Evolutionary conservation across 1,140 invertebrate genomes (phyloP).

Genomic region (Papilio dardanus): DNA sequence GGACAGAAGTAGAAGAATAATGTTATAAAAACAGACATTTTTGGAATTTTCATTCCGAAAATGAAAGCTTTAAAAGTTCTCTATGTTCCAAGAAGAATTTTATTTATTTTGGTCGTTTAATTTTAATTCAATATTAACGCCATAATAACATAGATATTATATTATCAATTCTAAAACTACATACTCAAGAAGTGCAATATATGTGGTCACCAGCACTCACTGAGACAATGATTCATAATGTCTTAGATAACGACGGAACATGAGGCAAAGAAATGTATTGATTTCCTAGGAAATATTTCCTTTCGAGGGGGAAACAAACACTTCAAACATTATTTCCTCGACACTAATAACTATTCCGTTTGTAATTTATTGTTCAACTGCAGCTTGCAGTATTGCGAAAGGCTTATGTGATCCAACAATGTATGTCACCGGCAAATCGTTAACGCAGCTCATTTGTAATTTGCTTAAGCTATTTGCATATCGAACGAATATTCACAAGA

Average conservation of each 20-base stretch:
- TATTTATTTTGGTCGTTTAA: background rate
- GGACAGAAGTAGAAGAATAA: no score
- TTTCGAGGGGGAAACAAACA: background rate
- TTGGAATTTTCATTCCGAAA: no score
- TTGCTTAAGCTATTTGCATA: no score
- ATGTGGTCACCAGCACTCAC: background rate
- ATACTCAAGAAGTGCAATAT: background rate
- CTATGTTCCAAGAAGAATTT: background rate
- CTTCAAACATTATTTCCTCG: conserved; percentile 4
- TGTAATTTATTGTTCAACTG: background rate
- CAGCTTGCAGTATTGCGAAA: background rate
- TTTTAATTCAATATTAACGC: background rate
- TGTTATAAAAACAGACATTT: no score
- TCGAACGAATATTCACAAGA: no score
- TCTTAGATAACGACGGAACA: background rate
- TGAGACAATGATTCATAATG: conserved; percentile 6
- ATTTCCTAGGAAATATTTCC: conserved; percentile 13
- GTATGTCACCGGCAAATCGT: background rate
- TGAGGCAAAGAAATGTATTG: background rate
- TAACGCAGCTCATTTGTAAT: no score
- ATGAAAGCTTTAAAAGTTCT: no score
- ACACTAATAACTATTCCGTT: background rate
- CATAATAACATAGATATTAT: background rate
- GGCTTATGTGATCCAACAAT: background rate
- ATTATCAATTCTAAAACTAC: background rate